Evolutionary conservation across 2,888 invertebrate genomes (phyloP), one percentile per base, ranked within the genome.

Genomic region (Apodemia zela): DNA sequence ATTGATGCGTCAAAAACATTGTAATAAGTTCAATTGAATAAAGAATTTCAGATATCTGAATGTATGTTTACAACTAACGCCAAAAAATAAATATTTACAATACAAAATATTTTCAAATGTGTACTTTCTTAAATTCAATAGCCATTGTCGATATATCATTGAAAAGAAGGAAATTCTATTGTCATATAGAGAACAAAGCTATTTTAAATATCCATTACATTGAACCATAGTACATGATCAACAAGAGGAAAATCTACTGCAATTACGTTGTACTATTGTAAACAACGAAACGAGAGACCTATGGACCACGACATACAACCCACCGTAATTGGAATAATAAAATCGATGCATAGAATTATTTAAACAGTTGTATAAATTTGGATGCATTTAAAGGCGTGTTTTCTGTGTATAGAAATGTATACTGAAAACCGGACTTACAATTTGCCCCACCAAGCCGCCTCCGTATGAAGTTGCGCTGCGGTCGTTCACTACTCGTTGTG

Each of bases 401-500:
- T 72, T 47, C 69, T 63, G 61, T 69, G 66, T 61, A 61, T 35
- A n/a, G 49, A 67, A 63, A 60, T 49, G 67, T 65, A 65, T 66
- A 63, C 63, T 66, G 68, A 70, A 76, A 85, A 79, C 83, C 81
- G 81, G 81, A 87, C 89, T 90, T 76, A 90, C 90, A 78, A 76
- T 81, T 85, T 71, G 81, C 86, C 82, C 85, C 87, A 66, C 84
- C 84, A 73, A 77, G 77, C 70, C 84, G 76, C 66, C 87, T 78
- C 21, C 89, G 84, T 72, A 79, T 80, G 75, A 85, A 87, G 75
- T 79, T 83, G 70, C 89, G 82, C 71, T 75, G 79, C 70, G 85
- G 85, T 68, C 84, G 78, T 79, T 89, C 90, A 87, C 71, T 85
- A 72, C 84, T 85, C 73, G 77, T 77, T 75, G 79, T 76, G 72